These are phyloP conservation scores for Drosophila fuyamai DNA, from an alignment of 1,140 invertebrate species.

Conservation along the genomic window DNA sequence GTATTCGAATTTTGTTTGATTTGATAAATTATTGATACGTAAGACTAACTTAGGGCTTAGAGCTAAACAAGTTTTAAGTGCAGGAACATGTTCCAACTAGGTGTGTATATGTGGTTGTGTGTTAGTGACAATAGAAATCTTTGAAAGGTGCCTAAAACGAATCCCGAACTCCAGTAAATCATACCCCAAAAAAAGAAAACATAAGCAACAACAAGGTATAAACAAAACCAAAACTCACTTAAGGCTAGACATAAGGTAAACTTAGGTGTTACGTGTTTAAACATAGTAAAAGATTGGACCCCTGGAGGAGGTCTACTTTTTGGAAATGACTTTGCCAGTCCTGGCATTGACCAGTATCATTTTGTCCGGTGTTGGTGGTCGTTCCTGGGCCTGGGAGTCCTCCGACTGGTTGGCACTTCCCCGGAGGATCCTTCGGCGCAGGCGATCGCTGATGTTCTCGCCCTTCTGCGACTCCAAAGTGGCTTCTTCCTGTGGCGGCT, in stretches of 20 bases:
- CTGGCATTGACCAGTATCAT: conserved; percentile 84
- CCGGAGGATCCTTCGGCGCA: conserved; percentile 70
- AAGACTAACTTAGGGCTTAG: conserved; percentile 43
- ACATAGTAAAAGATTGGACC: conserved; percentile 16
- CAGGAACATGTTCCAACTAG: conserved; percentile 75
- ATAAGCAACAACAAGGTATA: conserved; percentile 68
- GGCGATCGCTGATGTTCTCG: conserved; percentile 78
- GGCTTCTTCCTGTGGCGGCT: conserved; percentile 47
- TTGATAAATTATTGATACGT: conserved; percentile 36
- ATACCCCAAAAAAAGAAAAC: conserved; percentile 46
- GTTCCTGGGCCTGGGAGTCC: conserved; percentile 16
- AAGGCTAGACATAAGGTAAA: conserved; percentile 20
- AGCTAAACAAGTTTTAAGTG: conserved; percentile 51
- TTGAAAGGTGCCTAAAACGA: conserved; percentile 56
- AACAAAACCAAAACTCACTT: conserved; percentile 60
- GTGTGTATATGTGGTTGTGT: conserved; percentile 41
- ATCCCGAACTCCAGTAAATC: conserved; percentile 44
- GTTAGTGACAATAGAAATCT: conserved; percentile 74
- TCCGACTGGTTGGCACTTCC: conserved; percentile 39
- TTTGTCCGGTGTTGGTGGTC: conserved; percentile 58
- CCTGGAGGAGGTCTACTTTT: conserved; percentile 57
- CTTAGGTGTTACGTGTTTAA: conserved; percentile 29
- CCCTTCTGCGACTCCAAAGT: conserved; percentile 14
- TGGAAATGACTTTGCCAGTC: conserved; percentile 80
- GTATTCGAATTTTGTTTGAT: conserved; percentile 38